phyloP scores from a whole-genome alignment of 2,797 vertebrate genomes.

The Oryzias sinensis region DNA sequence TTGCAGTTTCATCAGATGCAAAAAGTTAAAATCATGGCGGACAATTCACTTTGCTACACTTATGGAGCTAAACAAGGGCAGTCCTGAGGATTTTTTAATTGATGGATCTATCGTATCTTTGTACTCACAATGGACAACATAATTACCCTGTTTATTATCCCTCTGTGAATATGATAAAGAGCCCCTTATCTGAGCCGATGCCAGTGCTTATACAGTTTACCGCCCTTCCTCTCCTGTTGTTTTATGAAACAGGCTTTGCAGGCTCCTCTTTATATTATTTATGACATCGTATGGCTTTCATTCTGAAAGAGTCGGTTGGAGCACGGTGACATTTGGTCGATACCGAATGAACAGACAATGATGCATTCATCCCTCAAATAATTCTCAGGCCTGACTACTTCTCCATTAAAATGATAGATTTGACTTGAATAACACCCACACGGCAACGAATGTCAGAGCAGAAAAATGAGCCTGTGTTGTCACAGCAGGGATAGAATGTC shows the following conservation, averaged over 20 bases:
- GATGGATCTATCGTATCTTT: slow-evolving; percentile 66
- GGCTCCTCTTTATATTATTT: slow-evolving; percentile 41
- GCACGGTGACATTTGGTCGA: slow-evolving; percentile 65
- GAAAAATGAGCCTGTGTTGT: slow-evolving; percentile 74
- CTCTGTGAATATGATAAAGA: slow-evolving; percentile 61
- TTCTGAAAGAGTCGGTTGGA: slow-evolving; percentile 64
- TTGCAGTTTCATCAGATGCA: slow-evolving; percentile 66
- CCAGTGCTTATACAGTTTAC: slow-evolving; percentile 31
- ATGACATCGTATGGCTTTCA: slow-evolving; percentile 48
- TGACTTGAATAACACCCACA: slow-evolving; percentile 76
- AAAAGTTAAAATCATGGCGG: slow-evolving; percentile 59
- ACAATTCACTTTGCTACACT: slow-evolving; percentile 64
- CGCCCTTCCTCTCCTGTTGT: slow-evolving; percentile 30
- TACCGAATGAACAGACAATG: slow-evolving; percentile 63
- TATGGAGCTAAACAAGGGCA: slow-evolving; percentile 53
- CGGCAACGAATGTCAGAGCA: slow-evolving; percentile 68
- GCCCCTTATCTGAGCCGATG: slow-evolving; percentile 53
- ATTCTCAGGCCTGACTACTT: slow-evolving; percentile 75
- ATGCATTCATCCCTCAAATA: slow-evolving; percentile 79
- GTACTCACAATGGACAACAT: slow-evolving; percentile 58
- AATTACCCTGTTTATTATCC: slow-evolving; percentile 67
- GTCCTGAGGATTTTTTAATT: slow-evolving; percentile 62
- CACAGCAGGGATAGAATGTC: slow-evolving; percentile 75
- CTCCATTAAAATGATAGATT: slow-evolving; percentile 81
- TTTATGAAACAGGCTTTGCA: slow-evolving; percentile 22